Evolutionary conservation across 2,797 vertebrate genomes (phyloP).

Genomic region (Siniperca obscura): DNA sequence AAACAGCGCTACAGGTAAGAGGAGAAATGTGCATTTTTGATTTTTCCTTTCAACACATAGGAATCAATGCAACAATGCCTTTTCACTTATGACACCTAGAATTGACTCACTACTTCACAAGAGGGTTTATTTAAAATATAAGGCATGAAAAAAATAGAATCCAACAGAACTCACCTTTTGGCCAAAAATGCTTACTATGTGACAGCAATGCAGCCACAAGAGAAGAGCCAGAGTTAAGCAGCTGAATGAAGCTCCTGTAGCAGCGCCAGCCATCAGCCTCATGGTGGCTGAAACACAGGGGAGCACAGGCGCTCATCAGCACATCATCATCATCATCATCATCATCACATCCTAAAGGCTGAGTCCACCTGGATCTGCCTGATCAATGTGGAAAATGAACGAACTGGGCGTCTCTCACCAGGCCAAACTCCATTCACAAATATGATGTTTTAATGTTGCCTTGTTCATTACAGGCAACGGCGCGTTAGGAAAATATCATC

Average conservation of each 20-base stretch:
- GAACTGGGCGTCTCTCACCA: background rate
- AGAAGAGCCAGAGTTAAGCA: slow-evolving; percentile 11
- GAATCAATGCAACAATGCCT: background rate
- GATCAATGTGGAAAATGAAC: background rate
- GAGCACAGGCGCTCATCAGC: background rate
- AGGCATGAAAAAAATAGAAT: no score
- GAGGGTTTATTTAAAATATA: background rate
- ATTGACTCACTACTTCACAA: background rate
- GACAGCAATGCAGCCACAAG: slow-evolving; percentile 40
- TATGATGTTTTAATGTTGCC: background rate
- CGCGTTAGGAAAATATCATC: no score
- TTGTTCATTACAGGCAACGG: no score
- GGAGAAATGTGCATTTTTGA: no score
- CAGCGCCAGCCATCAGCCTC: background rate
- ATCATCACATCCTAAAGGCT: no score
- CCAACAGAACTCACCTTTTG: slow-evolving; percentile 58
- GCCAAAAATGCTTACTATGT: background rate
- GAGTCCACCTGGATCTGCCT: background rate
- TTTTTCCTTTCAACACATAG: background rate
- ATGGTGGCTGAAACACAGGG: slow-evolving; percentile 54
- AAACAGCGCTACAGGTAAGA: no score
- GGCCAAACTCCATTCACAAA: background rate
- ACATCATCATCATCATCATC: no score
- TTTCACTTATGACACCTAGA: background rate
- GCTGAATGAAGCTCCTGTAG: background rate